Evolutionary conservation across 2,888 invertebrate genomes (phyloP).

Genomic region (Lasiommata megera): DNA sequence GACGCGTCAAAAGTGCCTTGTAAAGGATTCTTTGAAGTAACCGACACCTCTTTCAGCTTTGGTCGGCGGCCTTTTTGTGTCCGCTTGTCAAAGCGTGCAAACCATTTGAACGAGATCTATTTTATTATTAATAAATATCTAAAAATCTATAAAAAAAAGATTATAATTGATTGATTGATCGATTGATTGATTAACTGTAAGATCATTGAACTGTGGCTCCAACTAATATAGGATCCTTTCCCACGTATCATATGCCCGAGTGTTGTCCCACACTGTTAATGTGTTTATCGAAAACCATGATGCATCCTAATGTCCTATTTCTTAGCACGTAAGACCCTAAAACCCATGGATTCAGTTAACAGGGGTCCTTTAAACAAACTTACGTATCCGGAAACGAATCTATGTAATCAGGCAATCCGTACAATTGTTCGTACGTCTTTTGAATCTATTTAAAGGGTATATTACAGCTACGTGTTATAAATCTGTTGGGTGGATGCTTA

Average conservation of each 20-base stretch:
- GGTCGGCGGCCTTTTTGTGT: too few species aligned
- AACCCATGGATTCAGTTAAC: not conserved
- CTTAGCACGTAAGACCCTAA: not conserved
- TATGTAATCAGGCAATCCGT: slow-evolving; percentile 6
- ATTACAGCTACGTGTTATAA: too few species aligned
- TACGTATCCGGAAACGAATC: slow-evolving; percentile 6
- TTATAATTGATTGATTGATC: too few species aligned
- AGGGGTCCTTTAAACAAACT: slow-evolving; percentile 3
- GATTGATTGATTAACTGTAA: too few species aligned
- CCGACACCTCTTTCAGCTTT: too few species aligned
- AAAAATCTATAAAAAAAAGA: too few species aligned
- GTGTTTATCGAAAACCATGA: slow-evolving; percentile 26
- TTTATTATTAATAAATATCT: too few species aligned
- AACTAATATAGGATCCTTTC: slow-evolving; percentile 40
- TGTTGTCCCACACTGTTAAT: slow-evolving; percentile 25
- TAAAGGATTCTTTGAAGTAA: too few species aligned
- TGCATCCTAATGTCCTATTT: slow-evolving; percentile 24
- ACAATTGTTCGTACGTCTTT: not conserved
- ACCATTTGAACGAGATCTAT: too few species aligned
- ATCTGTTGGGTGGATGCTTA: not conserved
- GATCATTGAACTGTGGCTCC: not conserved
- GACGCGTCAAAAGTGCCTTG: too few species aligned
- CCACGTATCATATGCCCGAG: slow-evolving; percentile 50
- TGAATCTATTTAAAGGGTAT: not conserved
- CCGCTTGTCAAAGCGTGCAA: too few species aligned